These are phyloP conservation scores for Nicator chloris DNA, from an alignment of 2,113 vertebrate species.

Conservation along the genomic window DNA sequence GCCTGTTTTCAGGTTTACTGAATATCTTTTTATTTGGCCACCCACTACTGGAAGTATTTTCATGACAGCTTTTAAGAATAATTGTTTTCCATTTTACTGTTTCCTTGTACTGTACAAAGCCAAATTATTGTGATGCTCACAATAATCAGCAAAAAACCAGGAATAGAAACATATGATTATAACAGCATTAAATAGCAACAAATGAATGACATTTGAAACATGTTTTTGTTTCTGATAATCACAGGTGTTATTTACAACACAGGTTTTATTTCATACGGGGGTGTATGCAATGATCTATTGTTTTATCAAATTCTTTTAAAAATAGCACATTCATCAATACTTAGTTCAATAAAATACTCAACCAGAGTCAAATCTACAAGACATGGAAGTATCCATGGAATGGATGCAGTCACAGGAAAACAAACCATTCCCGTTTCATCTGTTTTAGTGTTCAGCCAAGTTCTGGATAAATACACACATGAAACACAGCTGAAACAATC, in stretches of 20 bases:
- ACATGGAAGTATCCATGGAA: neutral
- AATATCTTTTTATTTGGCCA: constrained; percentile 9
- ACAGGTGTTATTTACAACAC: constrained; percentile 12
- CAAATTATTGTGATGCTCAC: neutral
- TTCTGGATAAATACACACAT: neutral
- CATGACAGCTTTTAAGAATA: neutral
- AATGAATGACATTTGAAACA: neutral
- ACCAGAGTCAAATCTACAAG: neutral
- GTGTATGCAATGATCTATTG: neutral
- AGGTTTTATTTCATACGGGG: neutral
- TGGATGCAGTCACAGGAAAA: neutral
- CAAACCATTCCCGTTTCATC: neutral
- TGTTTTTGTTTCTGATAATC: neutral
- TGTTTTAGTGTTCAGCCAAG: neutral
- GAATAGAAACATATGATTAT: neutral
- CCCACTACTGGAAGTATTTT: constrained; percentile 7
- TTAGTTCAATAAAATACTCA: neutral
- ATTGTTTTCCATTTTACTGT: neutral
- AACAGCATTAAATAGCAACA: neutral
- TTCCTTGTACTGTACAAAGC: neutral
- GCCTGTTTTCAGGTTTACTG: constrained; percentile 9
- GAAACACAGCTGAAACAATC: neutral
- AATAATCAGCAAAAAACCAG: neutral
- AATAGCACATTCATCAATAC: neutral
- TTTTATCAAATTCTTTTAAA: neutral